Evolutionary conservation across 1,140 invertebrate species (phyloP).

Genomic region (Bombus waltoni): DNA sequence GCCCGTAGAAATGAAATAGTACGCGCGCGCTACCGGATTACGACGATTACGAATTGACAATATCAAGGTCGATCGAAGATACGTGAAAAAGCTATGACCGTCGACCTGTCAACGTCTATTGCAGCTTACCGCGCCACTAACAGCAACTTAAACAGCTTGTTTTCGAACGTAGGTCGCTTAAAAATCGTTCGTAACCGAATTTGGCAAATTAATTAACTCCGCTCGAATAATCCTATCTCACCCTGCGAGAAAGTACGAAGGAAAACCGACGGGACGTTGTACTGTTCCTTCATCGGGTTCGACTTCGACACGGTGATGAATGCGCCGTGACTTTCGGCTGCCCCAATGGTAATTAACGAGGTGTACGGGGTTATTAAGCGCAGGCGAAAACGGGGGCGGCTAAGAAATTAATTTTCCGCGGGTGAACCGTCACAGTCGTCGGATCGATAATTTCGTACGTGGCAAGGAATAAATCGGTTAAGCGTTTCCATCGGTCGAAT

Average conservation of each 20-base stretch:
- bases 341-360: conserved; percentile 19
- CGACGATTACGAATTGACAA: too few species aligned
- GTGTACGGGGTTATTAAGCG: conserved; percentile 3
- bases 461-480: background rate
- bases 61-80: too few species aligned
- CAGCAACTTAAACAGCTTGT: too few species aligned
- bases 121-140: too few species aligned
- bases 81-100: too few species aligned
- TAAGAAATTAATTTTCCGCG: conserved; percentile 24
- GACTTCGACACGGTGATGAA: conserved; percentile 10
- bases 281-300: too few species aligned
- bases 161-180: background rate
- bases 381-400: conserved; percentile 1
- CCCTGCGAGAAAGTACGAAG: background rate
- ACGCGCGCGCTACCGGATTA: too few species aligned
- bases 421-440: background rate
- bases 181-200: background rate
- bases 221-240: background rate
- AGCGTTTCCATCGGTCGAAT: background rate
- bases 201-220: background rate
- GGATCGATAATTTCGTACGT: conserved; percentile 1
- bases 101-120: too few species aligned
- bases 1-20: too few species aligned
- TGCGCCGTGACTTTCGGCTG: background rate
- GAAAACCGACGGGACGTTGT: background rate